Base-by-base conservation (phyloP, 2,113 vertebrate species). In the Fregata magnificens region DNA sequence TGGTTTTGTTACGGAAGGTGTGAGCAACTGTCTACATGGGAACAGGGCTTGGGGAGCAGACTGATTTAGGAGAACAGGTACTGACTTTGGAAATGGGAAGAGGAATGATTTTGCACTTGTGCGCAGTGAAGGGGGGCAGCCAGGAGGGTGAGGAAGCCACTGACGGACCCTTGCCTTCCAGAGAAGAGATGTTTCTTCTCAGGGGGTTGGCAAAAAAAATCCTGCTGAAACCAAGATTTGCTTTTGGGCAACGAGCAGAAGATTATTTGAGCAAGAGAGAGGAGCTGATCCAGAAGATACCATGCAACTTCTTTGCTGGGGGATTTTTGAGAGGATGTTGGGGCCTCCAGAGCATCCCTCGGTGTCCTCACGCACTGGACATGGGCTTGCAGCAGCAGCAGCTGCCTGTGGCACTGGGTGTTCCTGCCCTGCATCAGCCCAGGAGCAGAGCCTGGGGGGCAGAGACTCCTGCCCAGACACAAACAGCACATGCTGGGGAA, bases 321-420 rank as follows among this genome's bases (percentile, higher is more conserved):
- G 9, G 8, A 52, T 38, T 93, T 95, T 36, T 62, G 71, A 58
- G 52, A 63, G 16, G 31, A 29, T 59, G 8, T 3, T 77, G 32
- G 24, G 16, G 10, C 26, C 29, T 73, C n/a, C 63, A 52, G 44
- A 69, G 29, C 38, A 88, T 53, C 42, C 12, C 29, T 82, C 19
- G 8, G 31, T 45, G 22, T 56, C 50, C 17, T 69, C 71, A 32
- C 0, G 0, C 50, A 53, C 42, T 83, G 53, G n/a, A n/a, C 2
- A 3, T 2, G 4, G 18, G 25, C 36, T 88, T 74, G 45, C 40
- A 78, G 69, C 78, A 78, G 69, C 78, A 90, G 49, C 82, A 84
- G 38, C 38, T 87, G 73, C 38, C 78, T 47, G 34, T 16, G 40
- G 26, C 63, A 25, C 42, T 56, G 65, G 12, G 5, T 47, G n/a